Percentiles rank a stretch among this genome's conserved stretches.
Conservation (phyloP, 2,888 invertebrate species). For the Ophioninae sp. region DNA sequence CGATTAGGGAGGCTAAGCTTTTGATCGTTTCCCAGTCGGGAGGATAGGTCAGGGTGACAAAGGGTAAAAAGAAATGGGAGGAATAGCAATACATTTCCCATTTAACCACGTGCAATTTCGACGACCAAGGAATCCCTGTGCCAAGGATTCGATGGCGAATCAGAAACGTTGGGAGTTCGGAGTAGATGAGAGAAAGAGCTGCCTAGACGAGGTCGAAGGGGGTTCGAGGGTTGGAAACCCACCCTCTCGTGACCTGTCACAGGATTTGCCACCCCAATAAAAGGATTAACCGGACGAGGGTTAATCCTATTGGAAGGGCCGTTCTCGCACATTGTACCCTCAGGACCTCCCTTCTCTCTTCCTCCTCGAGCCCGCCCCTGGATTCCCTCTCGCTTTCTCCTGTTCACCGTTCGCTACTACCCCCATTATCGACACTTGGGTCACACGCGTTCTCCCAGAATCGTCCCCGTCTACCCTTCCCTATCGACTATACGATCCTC, state of each 20-base stretch:
- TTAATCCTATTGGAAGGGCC: slow-evolving; percentile 79
- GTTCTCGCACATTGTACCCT: slow-evolving; percentile 71
- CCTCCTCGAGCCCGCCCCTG: not conserved
- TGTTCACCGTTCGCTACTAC: slow-evolving; percentile 58
- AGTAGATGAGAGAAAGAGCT: slow-evolving; percentile 25
- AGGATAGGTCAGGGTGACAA: slow-evolving; percentile 4
- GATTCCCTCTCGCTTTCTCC: slow-evolving; percentile 25
- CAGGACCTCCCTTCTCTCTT: slow-evolving; percentile 42
- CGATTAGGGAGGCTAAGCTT: slow-evolving; percentile 41
- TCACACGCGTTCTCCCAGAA: slow-evolving; percentile 32
- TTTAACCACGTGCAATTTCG: slow-evolving; percentile 40
- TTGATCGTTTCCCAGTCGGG: slow-evolving; percentile 25
- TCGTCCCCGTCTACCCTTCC: slow-evolving; percentile 26
- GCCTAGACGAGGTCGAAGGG: slow-evolving; percentile 21
- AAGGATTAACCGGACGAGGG: slow-evolving; percentile 80
- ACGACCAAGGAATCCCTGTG: slow-evolving; percentile 45
- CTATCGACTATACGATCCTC: slow-evolving; percentile 40
- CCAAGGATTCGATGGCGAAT: slow-evolving; percentile 65
- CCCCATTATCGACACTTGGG: slow-evolving; percentile 46
- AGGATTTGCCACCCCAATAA: slow-evolving; percentile 79
- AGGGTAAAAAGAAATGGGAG: slow-evolving; percentile 36
- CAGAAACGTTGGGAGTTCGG: slow-evolving; percentile 50
- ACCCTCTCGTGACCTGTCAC: slow-evolving; percentile 76
- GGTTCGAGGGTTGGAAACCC: slow-evolving; percentile 46
- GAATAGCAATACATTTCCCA: slow-evolving; percentile 58